Base-by-base conservation (phyloP, 1,140 invertebrate genomes). In the Camponotus vicinus region DNA sequence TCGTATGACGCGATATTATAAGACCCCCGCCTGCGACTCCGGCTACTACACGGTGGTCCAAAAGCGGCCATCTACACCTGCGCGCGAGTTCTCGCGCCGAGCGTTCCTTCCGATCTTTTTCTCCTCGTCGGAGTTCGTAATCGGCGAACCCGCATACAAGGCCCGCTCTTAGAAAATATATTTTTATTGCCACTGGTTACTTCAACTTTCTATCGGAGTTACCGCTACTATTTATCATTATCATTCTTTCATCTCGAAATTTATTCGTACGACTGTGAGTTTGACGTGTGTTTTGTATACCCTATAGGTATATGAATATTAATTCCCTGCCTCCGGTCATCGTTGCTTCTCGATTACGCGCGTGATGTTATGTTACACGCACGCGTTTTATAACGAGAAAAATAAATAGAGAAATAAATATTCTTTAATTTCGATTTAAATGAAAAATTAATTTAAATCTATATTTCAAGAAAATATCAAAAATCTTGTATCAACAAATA, bases 1-100 rank as follows among this genome's bases (percentile, higher is more conserved):
- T 95, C 94, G 93, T 95, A 95, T 94, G 94, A 94, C 94, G 94
- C 93, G 94, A 94, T 95, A 95, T 95, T 94, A 95, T 95, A 94
- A 94, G 94, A 95, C 94, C 94, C 94, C 94, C 94, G 93, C 91
- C 94, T 94, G 94, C 88, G 93, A 91, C 89, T 86, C 73, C 13
- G 64, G 93, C 93, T 93, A 93, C 94, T 94, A 94, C 94, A 94
- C 88, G 94, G 94, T 94, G 94, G 94, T 95, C 94, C 94, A 93
- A 94, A 95, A 94, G 90, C 91, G 91, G 92, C 77, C 90, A 89
- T 78, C 49, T 52, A 85, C 89, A 89, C 71, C 89, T 87, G 90
- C 79, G 70, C 34, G 57, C 64, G 45, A 45, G 73, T 88, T 79
- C 34, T 79, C 70, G 37, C 66, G 15, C 37, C 15, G 21, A 34